Percentiles rank a stretch among this genome's conserved stretches.
Conservation (phyloP, 2,113 vertebrate genomes). For the Entomyzon cyanotis region DNA sequence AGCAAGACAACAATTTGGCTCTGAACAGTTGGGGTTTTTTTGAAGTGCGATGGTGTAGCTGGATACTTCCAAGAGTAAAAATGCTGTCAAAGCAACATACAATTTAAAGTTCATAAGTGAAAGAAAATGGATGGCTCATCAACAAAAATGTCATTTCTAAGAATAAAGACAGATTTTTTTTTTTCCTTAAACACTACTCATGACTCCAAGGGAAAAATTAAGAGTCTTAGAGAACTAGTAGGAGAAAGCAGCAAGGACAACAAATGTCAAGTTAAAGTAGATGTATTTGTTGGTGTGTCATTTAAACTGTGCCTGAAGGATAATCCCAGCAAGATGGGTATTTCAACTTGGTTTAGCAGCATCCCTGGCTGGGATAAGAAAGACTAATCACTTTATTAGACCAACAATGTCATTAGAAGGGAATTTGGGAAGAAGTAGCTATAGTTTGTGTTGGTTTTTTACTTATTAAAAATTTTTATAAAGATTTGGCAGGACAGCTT, state of each 20-base stretch:
- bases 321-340: constrained; percentile 68
- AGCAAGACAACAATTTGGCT: not conserved
- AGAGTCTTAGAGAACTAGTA: not conserved
- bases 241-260: constrained; percentile 68
- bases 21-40: not conserved
- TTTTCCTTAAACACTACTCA: not conserved
- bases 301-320: constrained; percentile 66
- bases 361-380: constrained; percentile 62
- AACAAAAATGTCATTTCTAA: not conserved
- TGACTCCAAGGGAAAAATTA: constrained; percentile 1
- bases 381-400: constrained; percentile 68
- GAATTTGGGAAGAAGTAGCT: not conserved
- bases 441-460: not conserved
- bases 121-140: not conserved
- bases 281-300: constrained; percentile 63
- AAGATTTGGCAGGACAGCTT: constrained; percentile 1
- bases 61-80: not conserved
- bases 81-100: not conserved
- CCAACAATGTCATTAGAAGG: constrained; percentile 50
- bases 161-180: not conserved
- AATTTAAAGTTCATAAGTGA: not conserved
- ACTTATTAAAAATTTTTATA: not conserved
- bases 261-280: constrained; percentile 68
- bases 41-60: not conserved
- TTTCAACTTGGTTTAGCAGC: constrained; percentile 65